phyloP scores from a whole-genome alignment of 2,888 invertebrate genomes.

The Acanthococcus lagerstroemiae region DNA sequence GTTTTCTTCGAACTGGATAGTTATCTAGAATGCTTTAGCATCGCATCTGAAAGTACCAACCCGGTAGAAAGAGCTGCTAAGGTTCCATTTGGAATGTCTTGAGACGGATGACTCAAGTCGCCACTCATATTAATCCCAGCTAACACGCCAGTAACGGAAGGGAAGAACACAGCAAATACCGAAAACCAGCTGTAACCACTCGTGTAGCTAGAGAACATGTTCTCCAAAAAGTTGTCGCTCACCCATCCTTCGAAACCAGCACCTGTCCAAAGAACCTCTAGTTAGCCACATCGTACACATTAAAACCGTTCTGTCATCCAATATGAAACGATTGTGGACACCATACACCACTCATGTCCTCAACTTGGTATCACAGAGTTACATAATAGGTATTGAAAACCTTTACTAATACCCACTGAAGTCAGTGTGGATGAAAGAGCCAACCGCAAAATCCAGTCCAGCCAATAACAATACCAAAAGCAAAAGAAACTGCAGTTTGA shows the following conservation, averaged over 20 bases:
- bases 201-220: conserved; percentile 68
- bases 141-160: conserved; percentile 90
- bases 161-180: conserved; percentile 95
- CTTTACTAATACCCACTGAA: conserved; percentile 53
- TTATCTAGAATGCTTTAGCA: background rate
- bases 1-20: background rate
- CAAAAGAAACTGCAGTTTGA: conserved; percentile 84
- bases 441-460: conserved; percentile 86
- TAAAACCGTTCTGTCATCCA: no score
- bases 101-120: conserved; percentile 87
- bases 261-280: no score
- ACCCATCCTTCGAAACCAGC: conserved; percentile 84
- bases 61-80: conserved; percentile 83
- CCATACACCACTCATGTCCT: no score
- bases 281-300: no score
- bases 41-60: no score
- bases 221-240: conserved; percentile 64
- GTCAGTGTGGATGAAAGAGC: conserved; percentile 71
- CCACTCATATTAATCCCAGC: conserved; percentile 99
- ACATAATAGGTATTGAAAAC: no score
- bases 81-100: conserved; percentile 89
- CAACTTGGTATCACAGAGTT: background rate
- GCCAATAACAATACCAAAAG: conserved; percentile 76
- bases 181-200: conserved; percentile 66
- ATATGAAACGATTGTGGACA: no score